Evolutionary conservation across 2,888 invertebrate species (phyloP).

Genomic region (Ectobius pallidus): DNA sequence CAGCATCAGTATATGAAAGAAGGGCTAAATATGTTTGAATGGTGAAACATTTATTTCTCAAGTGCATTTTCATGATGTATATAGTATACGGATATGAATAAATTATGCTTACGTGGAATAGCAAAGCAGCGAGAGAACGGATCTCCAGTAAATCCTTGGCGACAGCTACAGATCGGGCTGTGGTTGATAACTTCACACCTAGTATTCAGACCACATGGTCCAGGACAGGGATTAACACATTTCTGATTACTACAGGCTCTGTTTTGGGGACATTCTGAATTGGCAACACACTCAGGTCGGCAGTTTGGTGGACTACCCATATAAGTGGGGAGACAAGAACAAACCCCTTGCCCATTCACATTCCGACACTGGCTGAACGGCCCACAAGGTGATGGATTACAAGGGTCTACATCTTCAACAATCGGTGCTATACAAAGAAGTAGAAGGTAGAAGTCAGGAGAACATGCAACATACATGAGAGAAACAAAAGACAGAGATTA

Average conservation of each 20-base stretch:
- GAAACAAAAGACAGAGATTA: constrained; percentile 25
- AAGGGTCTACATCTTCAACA: constrained; percentile 57
- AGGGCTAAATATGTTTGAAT: too few relatives aligned
- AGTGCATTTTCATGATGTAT: too few relatives aligned
- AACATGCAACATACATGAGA: constrained; percentile 34
- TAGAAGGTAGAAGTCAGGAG: constrained; percentile 26
- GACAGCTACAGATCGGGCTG: constrained; percentile 74
- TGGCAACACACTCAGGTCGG: constrained; percentile 74
- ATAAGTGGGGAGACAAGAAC: constrained; percentile 69
- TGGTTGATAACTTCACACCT: constrained; percentile 79
- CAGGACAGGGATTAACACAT: constrained; percentile 75
- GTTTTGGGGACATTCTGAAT: constrained; percentile 73
- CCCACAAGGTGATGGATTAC: constrained; percentile 69
- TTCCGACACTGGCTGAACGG: constrained; percentile 67
- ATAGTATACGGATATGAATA: background rate
- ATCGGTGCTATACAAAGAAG: constrained; percentile 53
- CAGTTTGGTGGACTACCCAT: constrained; percentile 71
- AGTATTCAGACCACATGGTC: constrained; percentile 73
- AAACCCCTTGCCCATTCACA: constrained; percentile 69
- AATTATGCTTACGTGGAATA: constrained; percentile 48
- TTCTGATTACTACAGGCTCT: constrained; percentile 74
- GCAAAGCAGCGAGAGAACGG: constrained; percentile 57
- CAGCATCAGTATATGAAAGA: too few relatives aligned
- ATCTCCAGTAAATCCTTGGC: constrained; percentile 68
- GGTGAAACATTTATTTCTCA: too few relatives aligned